phyloP scores from a whole-genome alignment of 2,888 invertebrate species.

The Ichneumoninae sp. region DNA sequence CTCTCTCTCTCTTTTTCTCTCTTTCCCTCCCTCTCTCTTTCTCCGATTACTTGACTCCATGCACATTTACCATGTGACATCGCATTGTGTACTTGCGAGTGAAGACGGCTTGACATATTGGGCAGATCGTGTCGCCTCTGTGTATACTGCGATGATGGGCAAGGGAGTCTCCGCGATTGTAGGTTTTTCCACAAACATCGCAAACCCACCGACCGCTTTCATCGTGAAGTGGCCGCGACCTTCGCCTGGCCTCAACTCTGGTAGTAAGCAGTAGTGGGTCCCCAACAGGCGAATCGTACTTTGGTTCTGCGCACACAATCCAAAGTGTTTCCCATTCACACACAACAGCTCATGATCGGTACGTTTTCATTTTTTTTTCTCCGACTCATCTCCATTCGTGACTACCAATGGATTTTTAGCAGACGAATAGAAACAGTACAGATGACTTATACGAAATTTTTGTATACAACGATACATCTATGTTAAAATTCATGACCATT shows the following conservation, averaged over 20 bases:
- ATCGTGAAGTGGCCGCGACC: slow-evolving; percentile 81
- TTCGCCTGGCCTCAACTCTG: slow-evolving; percentile 75
- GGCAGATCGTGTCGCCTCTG: slow-evolving; percentile 83
- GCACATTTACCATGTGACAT: slow-evolving; percentile 83
- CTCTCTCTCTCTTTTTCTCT: background rate
- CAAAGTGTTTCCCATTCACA: slow-evolving; percentile 83
- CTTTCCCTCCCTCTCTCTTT: slow-evolving; percentile 7
- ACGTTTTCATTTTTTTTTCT: slow-evolving; percentile 48
- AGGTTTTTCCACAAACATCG: slow-evolving; percentile 84
- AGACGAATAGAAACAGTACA: slow-evolving; percentile 48
- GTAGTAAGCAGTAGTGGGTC: slow-evolving; percentile 75
- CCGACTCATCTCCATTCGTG: slow-evolving; percentile 54
- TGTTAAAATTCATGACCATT: slow-evolving; percentile 70
- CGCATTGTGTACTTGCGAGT: slow-evolving; percentile 84
- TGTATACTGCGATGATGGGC: slow-evolving; percentile 84
- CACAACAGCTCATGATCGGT: slow-evolving; percentile 75
- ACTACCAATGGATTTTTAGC: slow-evolving; percentile 42
- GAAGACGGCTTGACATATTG: slow-evolving; percentile 83
- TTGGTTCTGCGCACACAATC: slow-evolving; percentile 84
- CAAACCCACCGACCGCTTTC: slow-evolving; percentile 83
- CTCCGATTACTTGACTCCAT: slow-evolving; percentile 79
- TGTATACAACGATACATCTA: slow-evolving; percentile 50
- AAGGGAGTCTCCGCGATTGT: slow-evolving; percentile 83
- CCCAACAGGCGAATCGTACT: slow-evolving; percentile 77
- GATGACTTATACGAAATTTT: slow-evolving; percentile 16